These are phyloP conservation scores for Serinus canaria DNA, from an alignment of 2,113 vertebrate genomes.

Conservation along the genomic window DNA sequence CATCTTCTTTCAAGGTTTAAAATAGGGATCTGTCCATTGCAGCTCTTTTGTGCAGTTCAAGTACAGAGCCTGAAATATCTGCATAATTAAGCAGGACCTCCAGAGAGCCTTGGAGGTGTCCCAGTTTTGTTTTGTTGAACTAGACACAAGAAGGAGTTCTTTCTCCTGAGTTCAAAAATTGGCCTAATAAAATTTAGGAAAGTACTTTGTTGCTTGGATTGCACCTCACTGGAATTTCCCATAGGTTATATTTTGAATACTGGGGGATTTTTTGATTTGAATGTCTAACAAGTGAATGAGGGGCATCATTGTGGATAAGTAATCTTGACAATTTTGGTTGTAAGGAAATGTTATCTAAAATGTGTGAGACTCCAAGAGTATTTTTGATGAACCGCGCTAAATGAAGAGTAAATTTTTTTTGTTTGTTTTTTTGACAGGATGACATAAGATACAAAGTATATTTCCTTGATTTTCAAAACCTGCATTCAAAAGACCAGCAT, in stretches of 20 bases:
- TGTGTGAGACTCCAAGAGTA: not conserved
- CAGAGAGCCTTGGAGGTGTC: not conserved
- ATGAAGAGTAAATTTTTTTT: fast-evolving
- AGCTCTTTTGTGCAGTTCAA: not conserved
- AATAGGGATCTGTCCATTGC: not conserved
- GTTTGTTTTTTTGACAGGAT: not conserved
- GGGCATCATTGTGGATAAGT: not conserved
- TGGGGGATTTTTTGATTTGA: not conserved
- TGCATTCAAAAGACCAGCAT: not conserved
- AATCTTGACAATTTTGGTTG: not conserved
- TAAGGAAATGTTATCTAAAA: not conserved
- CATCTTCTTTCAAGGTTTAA: not conserved
- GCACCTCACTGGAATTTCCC: not conserved
- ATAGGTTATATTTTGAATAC: not conserved
- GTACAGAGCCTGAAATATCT: not conserved
- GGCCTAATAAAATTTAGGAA: not conserved
- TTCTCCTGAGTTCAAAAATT: not conserved
- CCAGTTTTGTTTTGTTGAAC: slow-evolving; percentile 16
- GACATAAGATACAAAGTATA: not conserved
- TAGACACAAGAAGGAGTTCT: not conserved
- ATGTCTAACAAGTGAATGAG: not conserved
- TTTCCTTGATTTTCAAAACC: not conserved
- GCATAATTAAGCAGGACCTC: slow-evolving; percentile 21
- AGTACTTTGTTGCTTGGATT: not conserved
- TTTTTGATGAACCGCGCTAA: not conserved